These are phyloP conservation scores for Halcyon senegalensis DNA, from an alignment of 2,113 vertebrate genomes.

Conservation along the genomic window DNA sequence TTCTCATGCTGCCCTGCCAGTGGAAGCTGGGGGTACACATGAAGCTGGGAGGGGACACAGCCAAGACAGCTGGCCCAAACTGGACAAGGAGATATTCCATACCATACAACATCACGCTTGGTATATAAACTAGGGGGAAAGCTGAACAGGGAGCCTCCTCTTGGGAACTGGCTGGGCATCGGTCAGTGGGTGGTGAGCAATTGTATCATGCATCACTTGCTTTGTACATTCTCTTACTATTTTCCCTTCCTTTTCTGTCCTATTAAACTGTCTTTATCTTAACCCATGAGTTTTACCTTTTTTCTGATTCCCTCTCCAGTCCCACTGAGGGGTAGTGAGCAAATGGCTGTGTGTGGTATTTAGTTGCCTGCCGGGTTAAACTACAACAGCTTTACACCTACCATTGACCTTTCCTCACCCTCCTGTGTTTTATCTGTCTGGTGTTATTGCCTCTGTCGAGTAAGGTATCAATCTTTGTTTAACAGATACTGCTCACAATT, in stretches of 20 bases:
- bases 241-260: not conserved
- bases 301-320: not conserved
- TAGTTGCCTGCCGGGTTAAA: not conserved
- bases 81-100: not conserved
- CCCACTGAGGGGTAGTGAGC: not conserved
- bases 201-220: not conserved
- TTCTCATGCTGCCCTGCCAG: not conserved
- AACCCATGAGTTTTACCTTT: not conserved
- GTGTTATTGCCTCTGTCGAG: not conserved
- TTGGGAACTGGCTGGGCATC: not conserved
- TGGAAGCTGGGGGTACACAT: not conserved
- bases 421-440: not conserved
- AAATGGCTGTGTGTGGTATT: not conserved
- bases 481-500: not conserved
- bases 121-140: not conserved
- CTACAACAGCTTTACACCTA: not conserved
- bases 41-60: not conserved
- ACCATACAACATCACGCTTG: not conserved
- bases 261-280: not conserved
- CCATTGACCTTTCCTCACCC: not conserved
- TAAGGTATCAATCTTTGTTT: not conserved
- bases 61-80: not conserved
- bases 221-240: not conserved
- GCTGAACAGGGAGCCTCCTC: not conserved
- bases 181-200: not conserved